phyloP scores from a whole-genome alignment of 2,113 vertebrate genomes.

The Anthoscopus minutus region DNA sequence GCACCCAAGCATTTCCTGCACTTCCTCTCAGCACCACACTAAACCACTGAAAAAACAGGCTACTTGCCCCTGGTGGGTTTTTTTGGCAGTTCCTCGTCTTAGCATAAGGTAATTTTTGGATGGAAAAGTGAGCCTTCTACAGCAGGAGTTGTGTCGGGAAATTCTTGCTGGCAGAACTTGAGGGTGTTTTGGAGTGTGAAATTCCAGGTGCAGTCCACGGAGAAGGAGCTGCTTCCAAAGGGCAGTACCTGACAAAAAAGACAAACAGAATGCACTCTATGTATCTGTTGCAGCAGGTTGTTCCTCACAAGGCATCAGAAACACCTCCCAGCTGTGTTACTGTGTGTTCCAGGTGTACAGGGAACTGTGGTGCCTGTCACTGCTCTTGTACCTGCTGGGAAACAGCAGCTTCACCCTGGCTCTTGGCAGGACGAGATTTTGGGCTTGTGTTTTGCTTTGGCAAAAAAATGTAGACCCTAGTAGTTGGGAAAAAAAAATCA shows the following conservation, averaged over 20 bases:
- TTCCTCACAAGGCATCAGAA: background rate
- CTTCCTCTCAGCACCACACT: background rate
- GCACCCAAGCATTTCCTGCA: fast-evolving
- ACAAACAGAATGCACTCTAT: too few species aligned
- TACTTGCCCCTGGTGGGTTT: background rate
- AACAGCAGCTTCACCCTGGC: background rate
- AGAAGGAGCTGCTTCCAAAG: background rate
- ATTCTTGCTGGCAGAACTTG: background rate
- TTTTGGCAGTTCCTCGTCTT: background rate
- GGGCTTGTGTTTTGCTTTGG: background rate
- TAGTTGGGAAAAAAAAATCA: background rate
- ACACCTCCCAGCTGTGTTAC: background rate
- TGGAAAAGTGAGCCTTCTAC: background rate
- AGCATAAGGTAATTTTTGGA: background rate
- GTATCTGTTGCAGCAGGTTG: background rate
- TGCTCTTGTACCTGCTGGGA: background rate
- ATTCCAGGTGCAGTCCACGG: background rate
- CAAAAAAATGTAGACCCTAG: background rate
- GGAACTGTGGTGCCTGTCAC: background rate
- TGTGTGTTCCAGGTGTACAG: background rate
- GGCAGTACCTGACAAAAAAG: background rate
- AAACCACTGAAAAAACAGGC: background rate
- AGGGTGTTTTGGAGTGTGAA: background rate
- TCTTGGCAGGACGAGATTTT: background rate
- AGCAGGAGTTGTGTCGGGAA: fast-evolving